Evolutionary conservation across 2,888 invertebrate genomes (phyloP).

Genomic region (Dromius quadrimaculatus): DNA sequence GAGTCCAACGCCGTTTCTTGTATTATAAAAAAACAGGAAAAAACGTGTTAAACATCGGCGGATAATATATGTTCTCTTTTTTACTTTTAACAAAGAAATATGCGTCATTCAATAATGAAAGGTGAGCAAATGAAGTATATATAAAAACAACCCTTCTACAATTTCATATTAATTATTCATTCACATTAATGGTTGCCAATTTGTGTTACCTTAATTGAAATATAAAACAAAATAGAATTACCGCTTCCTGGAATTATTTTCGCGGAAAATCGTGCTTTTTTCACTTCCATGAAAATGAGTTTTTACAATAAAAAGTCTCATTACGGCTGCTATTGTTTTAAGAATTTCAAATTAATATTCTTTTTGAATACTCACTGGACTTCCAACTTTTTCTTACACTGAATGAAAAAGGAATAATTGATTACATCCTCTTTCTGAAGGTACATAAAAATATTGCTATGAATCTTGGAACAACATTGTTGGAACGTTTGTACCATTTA

Average conservation of each 20-base stretch:
- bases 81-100: too few species aligned
- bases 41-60: slow-evolving; percentile 14
- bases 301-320: slow-evolving; percentile 33
- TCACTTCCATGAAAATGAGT: neutral
- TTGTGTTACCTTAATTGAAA: too few species aligned
- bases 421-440: too few species aligned
- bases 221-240: neutral
- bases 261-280: slow-evolving; percentile 1
- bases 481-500: too few species aligned
- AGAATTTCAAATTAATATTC: slow-evolving; percentile 27
- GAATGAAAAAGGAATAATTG: neutral
- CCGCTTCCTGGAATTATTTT: neutral
- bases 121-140: neutral
- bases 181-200: too few species aligned
- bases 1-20: slow-evolving; percentile 13
- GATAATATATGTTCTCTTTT: too few species aligned
- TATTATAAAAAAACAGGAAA: slow-evolving; percentile 13
- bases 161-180: neutral
- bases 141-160: neutral
- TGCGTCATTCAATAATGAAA: too few species aligned
- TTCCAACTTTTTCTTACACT: neutral
- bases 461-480: too few species aligned
- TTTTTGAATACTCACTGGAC: neutral
- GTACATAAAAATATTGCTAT: too few species aligned
- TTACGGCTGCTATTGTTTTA: slow-evolving; percentile 24